Evolutionary conservation across 2,888 invertebrate species (phyloP).

Genomic region (Euclidia mi): DNA sequence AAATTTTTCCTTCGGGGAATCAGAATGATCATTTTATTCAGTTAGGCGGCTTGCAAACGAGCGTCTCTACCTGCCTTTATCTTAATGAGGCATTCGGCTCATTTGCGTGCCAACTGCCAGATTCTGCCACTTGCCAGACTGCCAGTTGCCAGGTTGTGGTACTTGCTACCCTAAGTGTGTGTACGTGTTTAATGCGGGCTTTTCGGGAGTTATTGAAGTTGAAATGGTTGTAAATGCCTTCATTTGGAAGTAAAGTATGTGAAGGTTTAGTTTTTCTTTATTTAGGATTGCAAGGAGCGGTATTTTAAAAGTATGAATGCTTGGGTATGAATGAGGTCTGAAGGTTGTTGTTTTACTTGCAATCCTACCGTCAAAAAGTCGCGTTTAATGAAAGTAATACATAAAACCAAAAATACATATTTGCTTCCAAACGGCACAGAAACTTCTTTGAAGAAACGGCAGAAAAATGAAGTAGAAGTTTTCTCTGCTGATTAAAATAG

Average conservation of each 20-base stretch:
- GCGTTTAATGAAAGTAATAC: no score
- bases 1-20: slow-evolving; percentile 22
- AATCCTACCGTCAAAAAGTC: no score
- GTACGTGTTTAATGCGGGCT: slow-evolving; percentile 43
- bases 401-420: no score
- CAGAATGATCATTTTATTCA: slow-evolving; percentile 47
- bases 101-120: slow-evolving; percentile 47
- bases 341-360: no score
- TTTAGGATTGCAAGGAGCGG: neutral
- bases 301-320: no score
- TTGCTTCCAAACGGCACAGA: no score
- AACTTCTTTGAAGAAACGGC: no score
- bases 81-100: slow-evolving; percentile 48
- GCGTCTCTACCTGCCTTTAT: slow-evolving; percentile 31
- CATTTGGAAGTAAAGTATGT: neutral
- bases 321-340: no score
- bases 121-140: slow-evolving; percentile 34
- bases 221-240: slow-evolving; percentile 7
- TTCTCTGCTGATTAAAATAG: no score
- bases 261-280: neutral
- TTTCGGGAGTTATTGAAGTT: slow-evolving; percentile 25
- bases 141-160: slow-evolving; percentile 29
- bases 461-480: no score
- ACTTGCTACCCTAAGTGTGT: slow-evolving; percentile 34
- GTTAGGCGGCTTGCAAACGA: slow-evolving; percentile 42